These are phyloP conservation scores for Gavialis gangeticus DNA, from an alignment of 2,113 vertebrate genomes.

Conservation along the genomic window DNA sequence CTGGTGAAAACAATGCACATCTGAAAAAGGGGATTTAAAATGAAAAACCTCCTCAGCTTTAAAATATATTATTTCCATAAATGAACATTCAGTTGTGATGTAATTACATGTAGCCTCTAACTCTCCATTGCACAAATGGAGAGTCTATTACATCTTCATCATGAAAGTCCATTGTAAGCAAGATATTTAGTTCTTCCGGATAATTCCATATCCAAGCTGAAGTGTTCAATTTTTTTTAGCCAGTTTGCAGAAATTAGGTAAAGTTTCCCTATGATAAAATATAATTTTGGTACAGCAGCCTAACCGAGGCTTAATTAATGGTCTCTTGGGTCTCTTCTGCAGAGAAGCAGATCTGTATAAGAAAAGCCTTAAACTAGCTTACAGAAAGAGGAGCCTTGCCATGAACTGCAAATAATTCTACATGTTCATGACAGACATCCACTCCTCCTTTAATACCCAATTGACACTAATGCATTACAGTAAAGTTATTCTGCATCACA, in stretches of 20 bases:
- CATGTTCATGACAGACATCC: neutral
- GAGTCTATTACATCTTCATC: slow-evolving; percentile 44
- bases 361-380: slow-evolving; percentile 38
- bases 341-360: slow-evolving; percentile 38
- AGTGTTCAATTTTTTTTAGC: slow-evolving; percentile 53
- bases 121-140: slow-evolving; percentile 12
- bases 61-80: slow-evolving; percentile 37
- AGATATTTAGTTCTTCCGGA: slow-evolving; percentile 40
- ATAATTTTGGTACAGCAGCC: slow-evolving; percentile 46
- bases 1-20: neutral
- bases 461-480: neutral
- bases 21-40: neutral
- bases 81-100: slow-evolving; percentile 53
- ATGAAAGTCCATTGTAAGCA: slow-evolving; percentile 29
- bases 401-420: slow-evolving; percentile 42
- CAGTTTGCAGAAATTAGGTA: slow-evolving; percentile 60
- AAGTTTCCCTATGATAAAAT: slow-evolving; percentile 58
- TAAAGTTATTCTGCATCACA: neutral
- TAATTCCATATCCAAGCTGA: slow-evolving; percentile 52
- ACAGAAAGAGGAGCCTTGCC: neutral
- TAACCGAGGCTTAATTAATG: slow-evolving; percentile 46
- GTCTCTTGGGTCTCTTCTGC: slow-evolving; percentile 48
- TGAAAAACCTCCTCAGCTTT: slow-evolving; percentile 23
- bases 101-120: slow-evolving; percentile 31
- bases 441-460: neutral